Evolutionary conservation across 1,140 invertebrate genomes (phyloP), one percentile per base, ranked within the genome.

Genomic region (Danaus plexippus): DNA sequence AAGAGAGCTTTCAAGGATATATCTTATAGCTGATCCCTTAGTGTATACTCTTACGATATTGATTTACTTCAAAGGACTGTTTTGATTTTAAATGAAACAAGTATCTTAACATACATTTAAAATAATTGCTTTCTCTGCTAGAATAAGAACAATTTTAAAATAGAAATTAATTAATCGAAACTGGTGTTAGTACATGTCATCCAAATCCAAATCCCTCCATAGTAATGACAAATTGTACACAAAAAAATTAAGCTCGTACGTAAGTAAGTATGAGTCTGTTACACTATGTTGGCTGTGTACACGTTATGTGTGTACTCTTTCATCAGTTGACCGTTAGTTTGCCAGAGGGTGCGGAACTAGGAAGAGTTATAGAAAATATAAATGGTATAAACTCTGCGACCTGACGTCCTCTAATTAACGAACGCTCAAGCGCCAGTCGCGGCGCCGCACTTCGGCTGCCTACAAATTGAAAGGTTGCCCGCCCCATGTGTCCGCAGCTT

Each of bases 311-410:
- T 47, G 68, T 63, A 60, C 57, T 64, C 51, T 66, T 80, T 75
- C 77, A 79, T 80, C 77, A 71, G 69, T 62, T 62, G 66, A 69
- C 71, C 73, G 73, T 83, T 83, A 77, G 77, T 75, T 75, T 63
- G 71, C 70, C 61, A 73, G 60, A 66, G 69, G 61, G 63, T 64
- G 71, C 61, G 66, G 61, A 63, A 57, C 58, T 62, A 59, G 68
- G 49, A 66, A 64, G 64, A 65, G 63, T 63, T 61, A 58, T 57
- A 59, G 50, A 61, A 32, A 32, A 32, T 32, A 32, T 32, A 32
- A 32, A 32, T 32, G 22, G 22, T 32, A 32, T 32, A 32, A 32
- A 8, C 22, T 6, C 22, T 55, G 55, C 47, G 43, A 63, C 49
- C 49, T 57, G 60, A 54, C 66, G 69, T 73, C 65, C 75, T 75